Evolutionary conservation across 92 coral and sea anemone genomes (phyloP), one percentile per base, ranked within the genome.

Genomic region (Epizoanthus rinbou): DNA sequence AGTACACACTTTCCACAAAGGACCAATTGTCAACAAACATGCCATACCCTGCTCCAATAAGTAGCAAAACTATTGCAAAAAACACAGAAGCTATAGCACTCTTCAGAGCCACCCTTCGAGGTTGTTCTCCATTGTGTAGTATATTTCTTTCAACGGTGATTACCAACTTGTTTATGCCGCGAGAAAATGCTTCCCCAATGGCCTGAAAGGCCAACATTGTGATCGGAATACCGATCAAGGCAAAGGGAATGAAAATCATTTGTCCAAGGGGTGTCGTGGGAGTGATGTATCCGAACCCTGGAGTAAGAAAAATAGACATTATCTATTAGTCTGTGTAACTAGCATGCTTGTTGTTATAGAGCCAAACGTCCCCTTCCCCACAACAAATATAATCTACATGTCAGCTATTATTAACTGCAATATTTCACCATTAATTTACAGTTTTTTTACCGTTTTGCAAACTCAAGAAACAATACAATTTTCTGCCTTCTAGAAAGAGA

Each of bases 221-320:
- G 33, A 71, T 52, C 21, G 75, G 75, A 43, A 71, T 71, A 25
- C 75, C 75, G 57, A 71, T 43, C 17, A 71, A 9, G 43, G 58
- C 75, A 71, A 71, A 71, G 57, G 75, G 75, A 33, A 71, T 71
- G 18, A 71, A 71, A 15, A 71, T 11, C 0, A 71, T 41, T 37
- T 71, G 56, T 0, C 75, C 75, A 71, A 71, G 35, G 21, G 75
- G 25, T 11, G 75, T 71, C 9, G 28, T 18, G 3, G 75, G 75
- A 6, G 75, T 71, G 57, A 71, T 71, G 18, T 71, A 71, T 71
- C 75, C 75, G 47, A 41, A 45, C 16, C 75, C 75, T 71, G 8
- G 2, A 10, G 14, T 2, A 11, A 11, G 15, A 50, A 50, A 11
- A 9, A 13, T 9, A 13, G 8, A 50, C 54, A 50, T 50, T 1